phyloP scores from a whole-genome alignment of 2,113 vertebrate species.

The Sapayoa aenigma region DNA sequence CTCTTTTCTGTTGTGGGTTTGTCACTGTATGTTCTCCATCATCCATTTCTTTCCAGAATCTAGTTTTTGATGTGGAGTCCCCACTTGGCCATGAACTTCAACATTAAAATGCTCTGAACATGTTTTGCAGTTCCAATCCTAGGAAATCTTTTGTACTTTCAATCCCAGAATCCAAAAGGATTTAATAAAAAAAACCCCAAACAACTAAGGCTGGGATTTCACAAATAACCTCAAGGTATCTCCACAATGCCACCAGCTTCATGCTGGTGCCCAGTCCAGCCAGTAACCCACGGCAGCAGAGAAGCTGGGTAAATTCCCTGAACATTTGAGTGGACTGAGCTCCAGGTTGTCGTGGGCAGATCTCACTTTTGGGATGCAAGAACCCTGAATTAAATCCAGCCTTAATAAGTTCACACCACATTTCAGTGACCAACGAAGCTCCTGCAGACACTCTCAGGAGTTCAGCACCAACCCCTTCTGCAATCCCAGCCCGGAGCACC shows the following conservation, averaged over 20 bases:
- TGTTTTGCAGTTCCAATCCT: constrained; percentile 11
- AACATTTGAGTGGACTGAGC: background rate
- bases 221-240: constrained; percentile 11
- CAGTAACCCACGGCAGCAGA: background rate
- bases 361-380: background rate
- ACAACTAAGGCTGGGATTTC: background rate
- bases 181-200: background rate
- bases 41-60: constrained; percentile 58
- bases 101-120: background rate
- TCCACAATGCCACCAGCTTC: background rate
- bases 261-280: background rate
- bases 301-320: background rate
- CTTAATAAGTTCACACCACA: background rate
- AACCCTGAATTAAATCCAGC: background rate
- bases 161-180: background rate
- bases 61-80: constrained; percentile 58
- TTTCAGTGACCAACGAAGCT: background rate
- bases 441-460: background rate
- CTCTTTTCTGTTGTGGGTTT: constrained; percentile 69
- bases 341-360: background rate
- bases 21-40: constrained; percentile 55
- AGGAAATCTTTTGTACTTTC: constrained; percentile 18
- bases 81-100: constrained; percentile 27
- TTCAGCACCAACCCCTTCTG: background rate
- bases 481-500: background rate